Evolutionary conservation across 1,140 invertebrate species (phyloP), one percentile per base, ranked within the genome.

Genomic region (Drosophila ogumai): DNA sequence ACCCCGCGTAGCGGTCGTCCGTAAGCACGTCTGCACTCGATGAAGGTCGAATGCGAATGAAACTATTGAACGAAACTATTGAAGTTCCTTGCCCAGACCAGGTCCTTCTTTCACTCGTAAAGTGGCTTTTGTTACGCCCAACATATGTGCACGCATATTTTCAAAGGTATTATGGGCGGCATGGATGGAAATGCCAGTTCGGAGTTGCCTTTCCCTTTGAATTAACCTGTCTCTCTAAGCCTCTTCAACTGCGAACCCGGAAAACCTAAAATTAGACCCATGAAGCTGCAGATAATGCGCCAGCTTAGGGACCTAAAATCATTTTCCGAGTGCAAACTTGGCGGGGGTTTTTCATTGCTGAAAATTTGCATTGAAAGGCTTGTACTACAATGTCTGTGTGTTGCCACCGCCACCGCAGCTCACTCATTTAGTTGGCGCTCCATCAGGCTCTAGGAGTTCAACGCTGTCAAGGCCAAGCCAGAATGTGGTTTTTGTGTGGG

Each of bases 101-200:
- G 7, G 12, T 28, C 10, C 10, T 17, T 12, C 9, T 6, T 15
- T 9, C 36, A 36, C 44, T 22, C 46, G 10, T 69, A 43, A 71
- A 58, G 40, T 58, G 22, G 2, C 28, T 22, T 28, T 49, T 28
- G 17, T 32, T 46, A 3, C 22, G 41, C n/a, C 19, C 3, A 58
- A 17, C 52, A 55, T 72, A 58, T 43, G 52, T 17, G 31, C 7
- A 40, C 28, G 57, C 41, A 71, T 71, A 58, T 50, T 73, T 72
- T 49, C 31, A 6, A 6, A 43, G 36, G n/a, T n/a, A 58, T 31
- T 58, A 41, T 49, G 52, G 17, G 10, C 25, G 40, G 38, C 25
- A 25, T 22, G 46, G 38, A 55, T 40, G 25, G 6, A 28, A 47
- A 31, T 43, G 13, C n/a, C 8, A 36, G n/a, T 12, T n/a, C 1